Base-by-base conservation (phyloP, 2,888 invertebrate species). In the Catocala fraxini region DNA sequence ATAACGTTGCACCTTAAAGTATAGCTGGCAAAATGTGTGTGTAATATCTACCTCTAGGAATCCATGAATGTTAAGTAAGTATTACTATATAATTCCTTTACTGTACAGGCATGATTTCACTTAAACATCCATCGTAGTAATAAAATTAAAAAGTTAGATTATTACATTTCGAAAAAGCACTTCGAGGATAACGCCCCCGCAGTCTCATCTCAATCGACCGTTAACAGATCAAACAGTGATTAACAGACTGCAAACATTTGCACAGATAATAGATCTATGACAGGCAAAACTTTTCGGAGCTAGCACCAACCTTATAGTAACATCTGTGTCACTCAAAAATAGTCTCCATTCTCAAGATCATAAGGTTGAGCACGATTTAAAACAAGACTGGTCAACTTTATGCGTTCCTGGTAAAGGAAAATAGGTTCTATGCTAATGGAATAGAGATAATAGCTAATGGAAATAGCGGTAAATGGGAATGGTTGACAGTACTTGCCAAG, bases 211-310 rank as follows among this genome's bases (percentile, higher is more conserved):
- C 60, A 68, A 73, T 66, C 56, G 71, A 11, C 51, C 55, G 61
- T 66, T 52, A 64, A 48, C 62, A 66, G 56, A 65, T 68, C 75
- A 75, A 75, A 75, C 66, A 65, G 70, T 75, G 65, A 75, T 73
- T 70, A 70, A 66, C 62, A 59, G 59, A 65, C 43, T 58, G 45
- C 62, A 65, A 68, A 63, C 63, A 63, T 75, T 74, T 75, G 71
- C 68, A 53, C 58, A 64, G 64, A 53, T 75, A 71, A 72, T 70
- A 71, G 65, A 72, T 73, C 65, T 65, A 64, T 75, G 71, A 68
- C 71, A 62, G 51, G 35, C 64, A 13, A 61, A 73, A 73, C 59
- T 75, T 73, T 71, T 63, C 66, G 57, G 45, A 49, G 56, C 13
- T 56, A 61, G 63, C 34, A 53, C 25, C 47, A 46, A 62, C 11